Conservation (phyloP, 2,113 vertebrate species). For the Mesembrinibis cayennensis region DNA sequence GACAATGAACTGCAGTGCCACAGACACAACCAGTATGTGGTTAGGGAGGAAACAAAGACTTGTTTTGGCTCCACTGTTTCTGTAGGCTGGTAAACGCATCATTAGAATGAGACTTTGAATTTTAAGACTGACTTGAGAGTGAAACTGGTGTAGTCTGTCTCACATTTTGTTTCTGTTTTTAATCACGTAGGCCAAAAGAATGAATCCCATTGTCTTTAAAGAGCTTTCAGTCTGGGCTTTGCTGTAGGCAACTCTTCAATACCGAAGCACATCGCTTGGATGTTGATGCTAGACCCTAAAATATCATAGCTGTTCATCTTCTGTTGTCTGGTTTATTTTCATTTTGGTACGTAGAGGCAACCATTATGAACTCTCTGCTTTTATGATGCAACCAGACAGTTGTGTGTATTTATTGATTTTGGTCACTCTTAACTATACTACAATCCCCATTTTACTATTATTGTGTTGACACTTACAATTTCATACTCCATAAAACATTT, state of each 20-base stretch:
- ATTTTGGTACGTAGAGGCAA: background rate
- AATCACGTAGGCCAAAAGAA: background rate
- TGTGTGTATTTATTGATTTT: slow-evolving; percentile 19
- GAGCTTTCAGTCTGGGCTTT: background rate
- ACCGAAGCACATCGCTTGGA: background rate
- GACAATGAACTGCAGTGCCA: background rate
- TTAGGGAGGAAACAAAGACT: background rate
- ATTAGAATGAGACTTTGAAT: background rate
- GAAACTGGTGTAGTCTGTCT: background rate
- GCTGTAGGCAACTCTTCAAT: background rate
- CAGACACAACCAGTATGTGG: background rate
- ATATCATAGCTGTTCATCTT: background rate
- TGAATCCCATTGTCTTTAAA: background rate
- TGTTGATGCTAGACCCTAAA: background rate
- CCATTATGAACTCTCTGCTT: background rate
- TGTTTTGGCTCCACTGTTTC: background rate
- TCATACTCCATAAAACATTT: slow-evolving; percentile 51
- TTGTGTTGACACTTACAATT: slow-evolving; percentile 45
- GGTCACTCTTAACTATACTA: background rate
- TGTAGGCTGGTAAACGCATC: background rate
- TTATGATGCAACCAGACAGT: background rate
- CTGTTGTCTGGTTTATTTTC: background rate
- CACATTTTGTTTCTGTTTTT: background rate
- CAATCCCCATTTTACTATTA: background rate
- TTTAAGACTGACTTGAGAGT: background rate